These are phyloP conservation scores for Hypena proboscidalis DNA, from an alignment of 2,888 invertebrate genomes.

Conservation along the genomic window DNA sequence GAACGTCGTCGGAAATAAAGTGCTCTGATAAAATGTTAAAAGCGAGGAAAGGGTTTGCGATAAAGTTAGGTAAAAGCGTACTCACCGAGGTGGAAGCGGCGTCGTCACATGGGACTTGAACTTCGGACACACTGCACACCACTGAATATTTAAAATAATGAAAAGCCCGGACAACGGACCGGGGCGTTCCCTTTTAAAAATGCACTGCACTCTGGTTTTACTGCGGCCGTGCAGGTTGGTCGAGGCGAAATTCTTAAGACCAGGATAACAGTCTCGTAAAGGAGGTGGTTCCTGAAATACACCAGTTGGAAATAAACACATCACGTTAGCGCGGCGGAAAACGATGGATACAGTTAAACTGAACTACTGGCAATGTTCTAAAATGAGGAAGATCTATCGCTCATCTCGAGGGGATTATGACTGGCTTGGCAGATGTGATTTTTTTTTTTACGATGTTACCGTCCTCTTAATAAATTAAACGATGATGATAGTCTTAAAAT, in stretches of 20 bases:
- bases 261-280: constrained; percentile 75
- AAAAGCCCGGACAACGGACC: constrained; percentile 67
- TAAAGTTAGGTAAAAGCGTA: constrained; percentile 59
- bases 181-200: constrained; percentile 83
- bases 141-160: constrained; percentile 84
- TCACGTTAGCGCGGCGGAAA: constrained; percentile 48
- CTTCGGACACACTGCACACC: constrained; percentile 71
- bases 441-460: neutral
- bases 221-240: constrained; percentile 81
- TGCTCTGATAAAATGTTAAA: constrained; percentile 57
- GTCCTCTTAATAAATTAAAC: too few relatives aligned
- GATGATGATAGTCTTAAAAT: too few relatives aligned
- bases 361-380: constrained; percentile 39
- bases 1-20: constrained; percentile 42
- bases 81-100: constrained; percentile 61
- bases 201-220: constrained; percentile 82
- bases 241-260: constrained; percentile 68
- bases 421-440: constrained; percentile 4
- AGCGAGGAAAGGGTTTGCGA: constrained; percentile 48
- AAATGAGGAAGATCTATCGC: constrained; percentile 24
- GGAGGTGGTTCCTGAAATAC: constrained; percentile 64
- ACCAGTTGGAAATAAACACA: constrained; percentile 61
- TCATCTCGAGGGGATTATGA: constrained; percentile 10
- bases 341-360: constrained; percentile 48
- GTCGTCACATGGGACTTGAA: constrained; percentile 57